Evolutionary conservation across 2,888 invertebrate species (phyloP).

Genomic region (Glaucopsyche alexis): DNA sequence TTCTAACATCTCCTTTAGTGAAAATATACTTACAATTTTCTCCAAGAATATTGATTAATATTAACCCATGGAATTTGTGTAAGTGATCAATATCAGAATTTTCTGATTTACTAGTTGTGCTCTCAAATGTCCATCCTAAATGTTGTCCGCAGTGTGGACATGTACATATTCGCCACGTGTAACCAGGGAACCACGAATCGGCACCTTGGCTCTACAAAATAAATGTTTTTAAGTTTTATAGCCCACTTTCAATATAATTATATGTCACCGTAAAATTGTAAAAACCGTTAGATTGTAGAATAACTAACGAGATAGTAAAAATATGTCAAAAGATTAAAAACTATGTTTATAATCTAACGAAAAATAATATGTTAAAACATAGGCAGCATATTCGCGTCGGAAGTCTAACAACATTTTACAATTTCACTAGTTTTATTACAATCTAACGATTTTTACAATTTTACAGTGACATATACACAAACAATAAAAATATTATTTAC

Average conservation of each 20-base stretch:
- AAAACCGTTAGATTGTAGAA: too few relatives aligned
- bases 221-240: background rate
- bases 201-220: constrained; percentile 72
- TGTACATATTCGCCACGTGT: constrained; percentile 81
- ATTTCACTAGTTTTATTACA: too few relatives aligned
- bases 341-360: too few relatives aligned
- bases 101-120: constrained; percentile 49
- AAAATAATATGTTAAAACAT: too few relatives aligned
- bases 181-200: constrained; percentile 84
- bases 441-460: too few relatives aligned
- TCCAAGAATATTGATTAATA: constrained; percentile 67
- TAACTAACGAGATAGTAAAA: too few relatives aligned
- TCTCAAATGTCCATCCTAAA: constrained; percentile 82
- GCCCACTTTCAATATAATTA: too few relatives aligned
- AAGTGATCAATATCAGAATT: constrained; percentile 46
- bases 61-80: constrained; percentile 67
- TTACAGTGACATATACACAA: background rate
- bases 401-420: too few relatives aligned
- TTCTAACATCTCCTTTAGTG: background rate
- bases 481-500: constrained; percentile 52
- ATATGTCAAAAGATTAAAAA: too few relatives aligned
- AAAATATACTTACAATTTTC: constrained; percentile 69
- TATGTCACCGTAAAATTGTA: too few relatives aligned
- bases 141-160: constrained; percentile 82
- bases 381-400: too few relatives aligned